These are phyloP conservation scores for Melanotaenia maccullochi DNA, from an alignment of 2,797 vertebrate genomes.

Conservation along the genomic window DNA sequence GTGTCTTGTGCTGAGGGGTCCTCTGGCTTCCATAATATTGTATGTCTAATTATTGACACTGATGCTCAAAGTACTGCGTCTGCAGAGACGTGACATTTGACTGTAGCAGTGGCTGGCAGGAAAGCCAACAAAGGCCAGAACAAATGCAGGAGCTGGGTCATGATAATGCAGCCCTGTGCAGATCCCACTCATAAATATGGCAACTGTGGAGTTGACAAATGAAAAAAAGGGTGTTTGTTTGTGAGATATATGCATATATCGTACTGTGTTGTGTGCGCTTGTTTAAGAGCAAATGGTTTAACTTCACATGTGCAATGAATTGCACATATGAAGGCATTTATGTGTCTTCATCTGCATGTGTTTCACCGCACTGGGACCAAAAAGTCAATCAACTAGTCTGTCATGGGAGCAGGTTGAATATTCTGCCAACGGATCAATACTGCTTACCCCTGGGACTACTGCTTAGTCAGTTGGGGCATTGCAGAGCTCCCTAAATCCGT, in stretches of 20 bases:
- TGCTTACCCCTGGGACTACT: slow-evolving; percentile 66
- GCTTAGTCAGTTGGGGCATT: slow-evolving; percentile 62
- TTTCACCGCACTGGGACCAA: slow-evolving; percentile 59
- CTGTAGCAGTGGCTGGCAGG: slow-evolving; percentile 51
- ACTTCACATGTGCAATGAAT: slow-evolving; percentile 26
- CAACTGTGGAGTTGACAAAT: slow-evolving; percentile 55
- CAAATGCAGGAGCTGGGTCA: slow-evolving; percentile 70
- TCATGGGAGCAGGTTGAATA: slow-evolving; percentile 68
- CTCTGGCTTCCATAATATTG: slow-evolving; percentile 64
- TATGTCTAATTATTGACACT: slow-evolving; percentile 82
- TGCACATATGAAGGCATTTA: slow-evolving; percentile 62
- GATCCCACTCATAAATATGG: slow-evolving; percentile 79
- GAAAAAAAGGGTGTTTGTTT: slow-evolving; percentile 36
- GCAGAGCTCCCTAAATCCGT: slow-evolving; percentile 76
- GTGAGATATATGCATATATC: slow-evolving; percentile 35
- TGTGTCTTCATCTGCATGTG: slow-evolving; percentile 61
- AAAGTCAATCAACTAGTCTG: slow-evolving; percentile 79
- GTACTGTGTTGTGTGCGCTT: slow-evolving; percentile 32
- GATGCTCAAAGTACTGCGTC: slow-evolving; percentile 79
- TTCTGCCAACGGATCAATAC: slow-evolving; percentile 74
- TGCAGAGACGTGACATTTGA: slow-evolving; percentile 85
- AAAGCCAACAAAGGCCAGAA: slow-evolving; percentile 82
- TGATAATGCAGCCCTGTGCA: slow-evolving; percentile 66
- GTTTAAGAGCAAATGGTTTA: slow-evolving; percentile 26
- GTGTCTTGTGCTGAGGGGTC: slow-evolving; percentile 64